Evolutionary conservation across 35 echinoderm and acorn worm genomes (phyloP).

Genomic region (Amphiura filiformis): DNA sequence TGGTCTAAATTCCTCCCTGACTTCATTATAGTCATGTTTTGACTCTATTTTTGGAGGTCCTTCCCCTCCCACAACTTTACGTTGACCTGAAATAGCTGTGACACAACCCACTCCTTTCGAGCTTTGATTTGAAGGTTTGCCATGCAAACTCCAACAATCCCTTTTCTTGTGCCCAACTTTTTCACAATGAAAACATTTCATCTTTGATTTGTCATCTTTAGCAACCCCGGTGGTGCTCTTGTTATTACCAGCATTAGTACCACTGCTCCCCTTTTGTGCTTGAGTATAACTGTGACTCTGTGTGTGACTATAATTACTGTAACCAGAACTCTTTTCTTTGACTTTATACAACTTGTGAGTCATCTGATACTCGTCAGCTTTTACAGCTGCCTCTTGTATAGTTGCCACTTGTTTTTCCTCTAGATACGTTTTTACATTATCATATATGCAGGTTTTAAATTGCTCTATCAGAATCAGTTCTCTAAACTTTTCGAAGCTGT

Average conservation of each 20-base stretch:
- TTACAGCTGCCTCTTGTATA: background rate
- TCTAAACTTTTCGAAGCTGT: background rate
- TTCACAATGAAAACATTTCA: too few species aligned
- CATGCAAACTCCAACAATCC: too few species aligned
- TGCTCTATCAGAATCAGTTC: background rate
- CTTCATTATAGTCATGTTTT: background rate
- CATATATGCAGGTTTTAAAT: background rate
- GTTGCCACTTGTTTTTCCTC: background rate
- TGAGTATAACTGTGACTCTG: too few species aligned
- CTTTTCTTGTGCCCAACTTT: too few species aligned
- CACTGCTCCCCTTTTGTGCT: too few species aligned
- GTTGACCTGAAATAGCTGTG: background rate
- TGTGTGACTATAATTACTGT: too few species aligned
- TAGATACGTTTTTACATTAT: background rate
- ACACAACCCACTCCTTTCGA: background rate
- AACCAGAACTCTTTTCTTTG: background rate
- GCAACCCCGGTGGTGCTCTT: too few species aligned
- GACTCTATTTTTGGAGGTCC: background rate
- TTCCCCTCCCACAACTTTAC: background rate
- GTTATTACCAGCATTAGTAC: too few species aligned
- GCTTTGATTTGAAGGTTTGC: too few species aligned
- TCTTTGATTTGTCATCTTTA: too few species aligned
- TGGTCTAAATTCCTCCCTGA: background rate
- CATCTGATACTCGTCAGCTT: slow-evolving; percentile 7
- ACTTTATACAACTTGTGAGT: background rate